Evolutionary conservation across 2,797 vertebrate genomes (phyloP), one percentile per base, ranked within the genome.

Genomic region (Tapera naevia): DNA sequence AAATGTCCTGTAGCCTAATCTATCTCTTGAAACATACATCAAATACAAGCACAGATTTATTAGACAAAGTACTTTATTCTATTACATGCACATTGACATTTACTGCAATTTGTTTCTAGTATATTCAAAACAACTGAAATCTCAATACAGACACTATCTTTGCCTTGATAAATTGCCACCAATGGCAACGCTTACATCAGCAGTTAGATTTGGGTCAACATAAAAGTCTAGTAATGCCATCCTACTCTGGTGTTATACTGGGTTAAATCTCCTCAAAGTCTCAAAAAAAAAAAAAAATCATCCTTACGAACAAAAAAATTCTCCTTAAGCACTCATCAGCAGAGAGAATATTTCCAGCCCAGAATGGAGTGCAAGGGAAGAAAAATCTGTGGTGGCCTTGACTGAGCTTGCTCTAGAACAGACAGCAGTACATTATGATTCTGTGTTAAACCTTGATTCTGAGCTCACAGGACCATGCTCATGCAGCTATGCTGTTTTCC

Each of bases 61-160:
- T 92, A 95, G 41, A 80, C n/a, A 97, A 86, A 97, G 69, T 33
- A 82, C 75, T 97, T 97, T 94, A 97, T 91, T 97, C 89, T 66
- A 92, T 92, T 76, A 72, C 62, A 93, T 24, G 53, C 24, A 46
- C 65, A 50, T 21, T 54, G 80, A 80, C 80, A 85, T 67, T 90
- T 58, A 75, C 48, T 89, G 83, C 51, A 66, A 53, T 67, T 88
- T 48, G 13, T 58, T 92, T 81, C 53, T 73, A 81, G 53, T 17
- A 80, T 65, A 60, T 17, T 72, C 27, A 75, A 85, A 93, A 66
- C 35, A 72, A 73, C 25, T 10, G 39, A 72, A 93, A 91, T 75
- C 70, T 58, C 79, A 64, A 33, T 4, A 37, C 4, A 71, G 69
- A 50, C 24, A 23, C 17, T 30, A 53, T 32, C 45, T 76, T 30